Evolutionary conservation across 2,797 vertebrate species (phyloP).

Genomic region (Bradypodion ventrale): DNA sequence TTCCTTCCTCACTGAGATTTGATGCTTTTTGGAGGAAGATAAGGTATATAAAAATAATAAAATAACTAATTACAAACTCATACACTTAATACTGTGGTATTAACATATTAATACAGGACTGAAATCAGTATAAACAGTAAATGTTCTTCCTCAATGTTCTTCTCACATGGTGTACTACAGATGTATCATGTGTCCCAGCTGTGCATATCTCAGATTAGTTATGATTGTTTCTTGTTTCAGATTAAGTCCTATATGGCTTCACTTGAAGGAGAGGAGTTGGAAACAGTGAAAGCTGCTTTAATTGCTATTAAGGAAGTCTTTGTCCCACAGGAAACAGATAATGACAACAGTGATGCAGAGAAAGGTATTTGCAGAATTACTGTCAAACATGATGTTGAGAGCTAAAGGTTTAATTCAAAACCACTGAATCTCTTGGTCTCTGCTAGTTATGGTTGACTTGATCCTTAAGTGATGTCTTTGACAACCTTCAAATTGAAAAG

Average conservation of each 20-base stretch:
- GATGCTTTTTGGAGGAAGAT: not conserved
- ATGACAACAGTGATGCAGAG: constrained; percentile 65
- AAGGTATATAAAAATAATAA: not conserved
- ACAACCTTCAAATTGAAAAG: not conserved
- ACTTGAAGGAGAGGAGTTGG: constrained; percentile 83
- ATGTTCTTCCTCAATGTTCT: not conserved
- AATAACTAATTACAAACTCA: not conserved
- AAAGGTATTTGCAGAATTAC: constrained; percentile 70
- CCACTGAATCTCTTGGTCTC: not conserved
- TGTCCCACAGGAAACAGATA: constrained; percentile 79
- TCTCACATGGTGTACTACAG: not conserved
- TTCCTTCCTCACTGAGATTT: not conserved
- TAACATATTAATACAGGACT: not conserved
- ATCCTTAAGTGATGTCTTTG: no score
- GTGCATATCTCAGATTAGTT: not conserved
- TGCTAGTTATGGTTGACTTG: not conserved
- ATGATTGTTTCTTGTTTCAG: constrained; percentile 70
- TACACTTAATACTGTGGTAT: not conserved
- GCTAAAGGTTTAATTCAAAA: not conserved
- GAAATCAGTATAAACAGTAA: not conserved
- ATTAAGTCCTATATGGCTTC: constrained; percentile 88
- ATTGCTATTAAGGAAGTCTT: constrained; percentile 94
- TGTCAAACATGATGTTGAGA: not conserved
- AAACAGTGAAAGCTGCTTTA: constrained; percentile 87
- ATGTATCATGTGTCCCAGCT: not conserved